Percentiles rank a stretch among this genome's conserved stretches.
phyloP scores from a whole-genome alignment of 2,888 invertebrate species.

The Elmis aenea region DNA sequence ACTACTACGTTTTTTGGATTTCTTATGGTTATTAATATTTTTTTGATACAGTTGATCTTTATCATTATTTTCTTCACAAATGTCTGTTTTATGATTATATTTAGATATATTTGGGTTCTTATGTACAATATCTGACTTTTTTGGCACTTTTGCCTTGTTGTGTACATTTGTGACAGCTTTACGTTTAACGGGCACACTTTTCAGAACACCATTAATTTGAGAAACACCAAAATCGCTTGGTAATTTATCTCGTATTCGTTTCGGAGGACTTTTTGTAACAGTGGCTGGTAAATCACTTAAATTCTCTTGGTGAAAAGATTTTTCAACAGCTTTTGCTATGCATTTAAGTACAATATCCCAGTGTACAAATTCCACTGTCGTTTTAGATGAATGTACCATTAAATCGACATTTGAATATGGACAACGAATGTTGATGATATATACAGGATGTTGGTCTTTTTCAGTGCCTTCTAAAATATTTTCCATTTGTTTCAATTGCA shows the following conservation, averaged over 20 bases:
- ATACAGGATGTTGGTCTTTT: conserved; percentile 43
- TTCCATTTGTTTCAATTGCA: background rate
- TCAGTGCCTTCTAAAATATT: conserved; percentile 13
- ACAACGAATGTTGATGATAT: conserved; percentile 53
- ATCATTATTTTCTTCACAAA: background rate
- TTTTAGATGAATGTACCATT: conserved; percentile 48
- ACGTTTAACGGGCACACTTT: conserved; percentile 45
- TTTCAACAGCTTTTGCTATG: conserved; percentile 40
- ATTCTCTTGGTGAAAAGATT: conserved; percentile 29
- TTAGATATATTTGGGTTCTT: background rate
- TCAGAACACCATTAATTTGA: conserved; percentile 42
- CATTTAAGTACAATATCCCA: conserved; percentile 46
- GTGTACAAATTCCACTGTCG: conserved; percentile 51
- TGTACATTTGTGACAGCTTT: conserved; percentile 33
- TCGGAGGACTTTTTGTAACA: conserved; percentile 2
- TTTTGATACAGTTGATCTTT: background rate
- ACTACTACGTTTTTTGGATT: no score
- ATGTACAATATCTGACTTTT: background rate
- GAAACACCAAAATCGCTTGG: conserved; percentile 38
- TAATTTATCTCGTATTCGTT: conserved; percentile 15
- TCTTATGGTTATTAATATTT: background rate
- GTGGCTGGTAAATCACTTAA: background rate
- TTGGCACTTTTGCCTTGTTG: conserved; percentile 5
- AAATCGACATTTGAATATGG: conserved; percentile 50
- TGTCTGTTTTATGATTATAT: background rate